Percentiles rank a stretch among this genome's conserved stretches.
Evolutionary conservation across 2,888 invertebrate genomes (phyloP).

Genomic region (Lymantria dispar): DNA sequence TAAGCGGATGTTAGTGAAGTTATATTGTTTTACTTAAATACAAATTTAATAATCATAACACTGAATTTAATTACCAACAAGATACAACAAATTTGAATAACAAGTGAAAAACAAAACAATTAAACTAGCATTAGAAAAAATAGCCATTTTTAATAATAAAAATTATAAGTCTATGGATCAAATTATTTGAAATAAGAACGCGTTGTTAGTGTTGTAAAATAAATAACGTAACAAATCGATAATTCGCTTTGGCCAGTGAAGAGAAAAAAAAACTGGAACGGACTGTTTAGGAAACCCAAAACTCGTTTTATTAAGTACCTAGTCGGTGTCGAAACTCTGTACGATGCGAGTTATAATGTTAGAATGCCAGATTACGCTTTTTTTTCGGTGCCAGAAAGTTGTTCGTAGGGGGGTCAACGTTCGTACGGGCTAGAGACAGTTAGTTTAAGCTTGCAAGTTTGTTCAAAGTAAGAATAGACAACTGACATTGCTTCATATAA

Average conservation of each 20-base stretch:
- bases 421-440: conserved; percentile 3
- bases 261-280: conserved; percentile 51
- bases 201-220: conserved; percentile 15
- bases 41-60: too few species aligned
- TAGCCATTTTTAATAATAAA: neutral
- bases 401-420: conserved; percentile 7
- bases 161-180: neutral
- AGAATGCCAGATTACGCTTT: conserved; percentile 12
- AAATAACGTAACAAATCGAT: conserved; percentile 33
- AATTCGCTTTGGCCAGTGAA: conserved; percentile 33
- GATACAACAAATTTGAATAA: too few species aligned
- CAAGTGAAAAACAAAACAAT: too few species aligned
- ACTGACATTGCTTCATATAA: neutral
- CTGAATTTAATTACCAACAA: too few species aligned
- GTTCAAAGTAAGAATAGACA: neutral
- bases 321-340: conserved; percentile 14
- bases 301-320: conserved; percentile 51
- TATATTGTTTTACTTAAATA: too few species aligned
- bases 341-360: conserved; percentile 14
- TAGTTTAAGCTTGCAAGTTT: neutral
- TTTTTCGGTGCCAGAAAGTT: conserved; percentile 10
- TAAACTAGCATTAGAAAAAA: neutral
- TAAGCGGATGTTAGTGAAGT: too few species aligned
- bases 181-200: neutral
- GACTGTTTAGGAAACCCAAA: conserved; percentile 55